Evolutionary conservation across 92 coral and sea anemone species (phyloP).

Genomic region (Phymanthus crucifer): DNA sequence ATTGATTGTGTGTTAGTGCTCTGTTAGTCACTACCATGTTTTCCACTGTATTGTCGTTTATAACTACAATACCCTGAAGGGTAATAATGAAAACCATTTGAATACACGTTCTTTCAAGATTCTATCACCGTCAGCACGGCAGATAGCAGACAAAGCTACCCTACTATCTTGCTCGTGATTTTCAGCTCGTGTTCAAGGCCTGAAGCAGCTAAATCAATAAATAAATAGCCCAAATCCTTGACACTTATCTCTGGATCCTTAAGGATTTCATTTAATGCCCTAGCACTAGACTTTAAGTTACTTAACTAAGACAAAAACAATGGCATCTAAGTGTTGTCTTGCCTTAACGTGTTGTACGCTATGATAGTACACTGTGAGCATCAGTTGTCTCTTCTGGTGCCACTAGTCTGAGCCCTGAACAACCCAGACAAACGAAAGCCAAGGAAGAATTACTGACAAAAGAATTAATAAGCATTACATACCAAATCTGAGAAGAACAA

Average conservation of each 20-base stretch:
- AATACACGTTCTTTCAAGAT: too few species aligned
- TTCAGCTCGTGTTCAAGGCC: not conserved
- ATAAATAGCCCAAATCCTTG: not conserved
- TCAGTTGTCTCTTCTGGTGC: conserved; percentile 9
- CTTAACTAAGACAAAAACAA: conserved; percentile 2
- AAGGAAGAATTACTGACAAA: not conserved
- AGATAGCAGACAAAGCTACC: not conserved
- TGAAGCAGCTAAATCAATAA: conserved; percentile 18
- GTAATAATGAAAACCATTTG: too few species aligned
- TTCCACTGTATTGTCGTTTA: too few species aligned
- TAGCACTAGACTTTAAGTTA: conserved; percentile 6
- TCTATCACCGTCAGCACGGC: too few species aligned
- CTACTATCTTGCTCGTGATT: not conserved
- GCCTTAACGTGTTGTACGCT: not conserved
- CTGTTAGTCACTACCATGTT: too few species aligned
- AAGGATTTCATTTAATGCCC: conserved; percentile 7
- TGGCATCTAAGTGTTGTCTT: not conserved
- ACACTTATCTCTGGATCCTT: conserved; percentile 25
- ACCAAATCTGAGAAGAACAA: not conserved
- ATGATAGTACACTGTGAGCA: not conserved
- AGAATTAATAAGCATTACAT: not conserved
- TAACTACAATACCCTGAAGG: too few species aligned
- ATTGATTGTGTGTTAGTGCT: too few species aligned
- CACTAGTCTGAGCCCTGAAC: conserved; percentile 16
- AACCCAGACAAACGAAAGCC: not conserved